Evolutionary conservation across 2,888 invertebrate species (phyloP).

Genomic region (Tanytarsus gracilentus): DNA sequence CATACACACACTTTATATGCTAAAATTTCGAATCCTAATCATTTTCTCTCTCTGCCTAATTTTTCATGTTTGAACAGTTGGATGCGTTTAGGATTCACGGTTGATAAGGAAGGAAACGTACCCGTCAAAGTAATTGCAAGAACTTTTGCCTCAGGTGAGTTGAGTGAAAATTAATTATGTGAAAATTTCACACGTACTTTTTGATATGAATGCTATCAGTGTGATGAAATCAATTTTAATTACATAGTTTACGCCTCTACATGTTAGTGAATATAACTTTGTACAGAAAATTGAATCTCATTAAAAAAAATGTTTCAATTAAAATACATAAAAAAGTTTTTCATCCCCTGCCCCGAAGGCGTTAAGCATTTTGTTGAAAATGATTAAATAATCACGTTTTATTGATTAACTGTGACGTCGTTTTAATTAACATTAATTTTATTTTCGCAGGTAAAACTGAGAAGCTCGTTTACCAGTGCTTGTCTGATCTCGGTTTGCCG

Average conservation of each 20-base stretch:
- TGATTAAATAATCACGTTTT: too few relatives aligned
- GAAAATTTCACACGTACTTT: not conserved
- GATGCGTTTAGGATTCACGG: constrained; percentile 93
- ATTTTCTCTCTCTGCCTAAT: constrained; percentile 1
- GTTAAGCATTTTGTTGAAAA: too few relatives aligned
- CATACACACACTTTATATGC: too few relatives aligned
- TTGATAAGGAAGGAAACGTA: constrained; percentile 89
- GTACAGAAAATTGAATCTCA: too few relatives aligned
- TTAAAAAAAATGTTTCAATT: too few relatives aligned
- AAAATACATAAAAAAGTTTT: too few relatives aligned
- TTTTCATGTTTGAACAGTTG: constrained; percentile 57
- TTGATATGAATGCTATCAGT: not conserved
- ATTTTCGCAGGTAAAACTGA: constrained; percentile 82
- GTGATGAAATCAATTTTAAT: not conserved
- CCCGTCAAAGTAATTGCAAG: constrained; percentile 93
- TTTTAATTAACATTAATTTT: too few relatives aligned
- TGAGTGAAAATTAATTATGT: not conserved
- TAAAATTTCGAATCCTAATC: too few relatives aligned
- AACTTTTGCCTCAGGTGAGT: constrained; percentile 90
- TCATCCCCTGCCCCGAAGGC: too few relatives aligned
- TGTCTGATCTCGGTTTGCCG: constrained; percentile 87
- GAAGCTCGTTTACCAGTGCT: constrained; percentile 93
- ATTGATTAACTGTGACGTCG: too few relatives aligned
- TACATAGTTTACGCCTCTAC: not conserved
- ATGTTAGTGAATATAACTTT: too few relatives aligned